Conservation (phyloP, 2,888 invertebrate genomes). For the Diaperis boleti region DNA sequence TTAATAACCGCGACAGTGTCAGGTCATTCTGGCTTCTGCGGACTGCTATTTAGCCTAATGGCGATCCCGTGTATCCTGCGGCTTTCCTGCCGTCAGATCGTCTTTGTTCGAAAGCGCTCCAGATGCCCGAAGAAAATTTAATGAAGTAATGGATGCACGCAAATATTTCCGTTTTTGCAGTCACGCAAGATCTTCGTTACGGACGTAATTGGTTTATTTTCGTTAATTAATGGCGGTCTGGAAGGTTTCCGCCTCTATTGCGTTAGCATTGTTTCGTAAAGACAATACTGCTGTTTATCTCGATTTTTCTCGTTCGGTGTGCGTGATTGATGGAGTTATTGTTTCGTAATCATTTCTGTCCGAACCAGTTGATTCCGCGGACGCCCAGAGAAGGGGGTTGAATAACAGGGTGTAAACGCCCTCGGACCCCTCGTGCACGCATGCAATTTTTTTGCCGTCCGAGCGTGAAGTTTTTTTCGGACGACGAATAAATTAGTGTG, state of each 20-base stretch:
- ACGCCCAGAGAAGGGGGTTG: too few species aligned
- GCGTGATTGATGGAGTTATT: slow-evolving; percentile 24
- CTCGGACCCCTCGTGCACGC: too few species aligned
- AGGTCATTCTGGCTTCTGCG: not conserved
- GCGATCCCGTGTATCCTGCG: slow-evolving; percentile 15
- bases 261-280: slow-evolving; percentile 8
- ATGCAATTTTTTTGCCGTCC: slow-evolving; percentile 8
- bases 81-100: not conserved
- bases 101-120: not conserved
- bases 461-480: slow-evolving; percentile 1
- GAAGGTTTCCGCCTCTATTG: slow-evolving; percentile 8
- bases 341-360: slow-evolving; percentile 7
- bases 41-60: slow-evolving; percentile 17
- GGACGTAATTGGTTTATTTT: slow-evolving; percentile 8
- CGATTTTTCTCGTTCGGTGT: not conserved
- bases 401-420: too few species aligned
- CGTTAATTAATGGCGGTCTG: slow-evolving; percentile 23
- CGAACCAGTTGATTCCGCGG: too few species aligned
- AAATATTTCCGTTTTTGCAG: slow-evolving; percentile 15
- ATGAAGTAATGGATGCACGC: not conserved
- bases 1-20: not conserved
- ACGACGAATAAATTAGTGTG: slow-evolving; percentile 18
- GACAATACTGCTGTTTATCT: slow-evolving; percentile 22
- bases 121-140: not conserved
- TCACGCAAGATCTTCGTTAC: slow-evolving; percentile 20